phyloP scores from a whole-genome alignment of 2,888 invertebrate genomes.

The Lepidochitona cinerea region DNA sequence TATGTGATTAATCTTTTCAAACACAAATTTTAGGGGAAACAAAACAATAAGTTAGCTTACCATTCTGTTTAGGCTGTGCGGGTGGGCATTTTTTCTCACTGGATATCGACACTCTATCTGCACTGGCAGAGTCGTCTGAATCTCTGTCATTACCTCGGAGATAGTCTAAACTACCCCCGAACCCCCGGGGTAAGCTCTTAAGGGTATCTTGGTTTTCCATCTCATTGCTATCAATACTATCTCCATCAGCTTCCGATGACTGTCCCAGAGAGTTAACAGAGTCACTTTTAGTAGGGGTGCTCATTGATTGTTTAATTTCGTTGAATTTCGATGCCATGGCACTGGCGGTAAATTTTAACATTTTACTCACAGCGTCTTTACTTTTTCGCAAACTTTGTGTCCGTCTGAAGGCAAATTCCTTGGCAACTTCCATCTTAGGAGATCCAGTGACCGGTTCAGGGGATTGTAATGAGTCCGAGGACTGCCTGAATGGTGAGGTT shows the following conservation, averaged over 20 bases:
- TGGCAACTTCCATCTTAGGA: background rate
- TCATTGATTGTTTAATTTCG: constrained; percentile 64
- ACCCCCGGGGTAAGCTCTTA: constrained; percentile 15
- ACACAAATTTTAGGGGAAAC: too few relatives aligned
- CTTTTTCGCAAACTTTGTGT: constrained; percentile 39
- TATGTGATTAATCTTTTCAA: too few relatives aligned
- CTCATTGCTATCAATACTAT: constrained; percentile 42
- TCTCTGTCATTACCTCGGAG: constrained; percentile 29
- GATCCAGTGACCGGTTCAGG: background rate
- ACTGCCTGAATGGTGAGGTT: background rate
- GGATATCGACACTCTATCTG: background rate
- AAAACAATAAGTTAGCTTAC: too few relatives aligned
- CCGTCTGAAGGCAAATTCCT: constrained; percentile 32
- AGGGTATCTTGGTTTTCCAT: constrained; percentile 16
- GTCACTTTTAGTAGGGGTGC: constrained; percentile 53
- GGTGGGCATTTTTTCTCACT: background rate
- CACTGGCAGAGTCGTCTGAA: background rate
- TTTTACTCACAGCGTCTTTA: constrained; percentile 55
- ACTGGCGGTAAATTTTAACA: constrained; percentile 52
- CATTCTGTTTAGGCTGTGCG: background rate
- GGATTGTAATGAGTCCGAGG: background rate
- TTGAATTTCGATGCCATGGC: constrained; percentile 56
- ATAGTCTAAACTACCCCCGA: constrained; percentile 37
- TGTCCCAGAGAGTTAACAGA: constrained; percentile 49
- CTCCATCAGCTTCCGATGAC: constrained; percentile 42